phyloP scores from a whole-genome alignment of 2,888 invertebrate species.

The Colostygia pectinataria region DNA sequence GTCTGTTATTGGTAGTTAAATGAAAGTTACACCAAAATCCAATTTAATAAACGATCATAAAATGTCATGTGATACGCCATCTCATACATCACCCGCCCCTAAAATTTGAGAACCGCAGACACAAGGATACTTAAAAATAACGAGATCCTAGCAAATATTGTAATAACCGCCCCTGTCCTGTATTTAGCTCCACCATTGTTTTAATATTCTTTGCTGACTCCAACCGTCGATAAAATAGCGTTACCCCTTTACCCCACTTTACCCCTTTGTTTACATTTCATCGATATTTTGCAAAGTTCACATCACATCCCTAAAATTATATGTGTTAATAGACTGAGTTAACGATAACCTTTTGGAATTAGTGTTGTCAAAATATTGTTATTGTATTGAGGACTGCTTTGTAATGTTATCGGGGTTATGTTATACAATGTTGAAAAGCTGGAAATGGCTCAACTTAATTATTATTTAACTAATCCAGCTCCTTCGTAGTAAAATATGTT shows the following conservation, averaged over 20 bases:
- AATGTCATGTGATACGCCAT: slow-evolving; percentile 24
- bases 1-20: slow-evolving; percentile 10
- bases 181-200: slow-evolving; percentile 64
- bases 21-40: slow-evolving; percentile 19
- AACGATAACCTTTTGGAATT: slow-evolving; percentile 56
- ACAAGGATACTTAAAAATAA: slow-evolving; percentile 80
- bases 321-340: slow-evolving; percentile 64
- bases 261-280: slow-evolving; percentile 59
- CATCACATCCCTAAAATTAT: slow-evolving; percentile 64
- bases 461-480: too few relatives aligned
- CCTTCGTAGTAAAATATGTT: too few relatives aligned
- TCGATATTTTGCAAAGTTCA: slow-evolving; percentile 64
- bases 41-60: slow-evolving; percentile 23
- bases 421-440: too few relatives aligned
- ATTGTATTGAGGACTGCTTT: slow-evolving; percentile 50
- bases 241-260: slow-evolving; percentile 34
- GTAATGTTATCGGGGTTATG: too few relatives aligned
- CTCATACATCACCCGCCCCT: slow-evolving; percentile 35
- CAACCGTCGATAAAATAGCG: slow-evolving; percentile 37
- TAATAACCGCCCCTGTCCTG: slow-evolving; percentile 65
- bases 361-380: slow-evolving; percentile 51
- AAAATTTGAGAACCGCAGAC: slow-evolving; percentile 66
- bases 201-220: slow-evolving; percentile 70
- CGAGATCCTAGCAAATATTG: slow-evolving; percentile 81
- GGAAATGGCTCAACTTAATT: too few relatives aligned